Conservation (phyloP, 2,888 invertebrate species). For the Dolichopus griseipennis region DNA sequence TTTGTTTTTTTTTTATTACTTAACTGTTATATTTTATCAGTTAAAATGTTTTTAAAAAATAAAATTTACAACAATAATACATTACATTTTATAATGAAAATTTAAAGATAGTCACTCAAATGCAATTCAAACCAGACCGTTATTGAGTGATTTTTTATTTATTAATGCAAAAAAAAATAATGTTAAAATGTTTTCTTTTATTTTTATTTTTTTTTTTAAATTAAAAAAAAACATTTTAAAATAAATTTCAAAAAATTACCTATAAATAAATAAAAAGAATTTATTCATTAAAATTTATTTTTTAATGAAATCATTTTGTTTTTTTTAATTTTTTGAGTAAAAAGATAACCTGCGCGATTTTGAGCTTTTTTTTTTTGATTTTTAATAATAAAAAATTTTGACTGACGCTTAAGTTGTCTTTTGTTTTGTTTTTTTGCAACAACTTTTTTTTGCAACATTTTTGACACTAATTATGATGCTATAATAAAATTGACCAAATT, state of each 20-base stretch:
- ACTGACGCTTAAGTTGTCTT: too few species aligned
- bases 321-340: background rate
- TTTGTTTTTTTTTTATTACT: background rate
- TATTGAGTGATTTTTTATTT: slow-evolving; percentile 1
- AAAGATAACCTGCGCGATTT: background rate
- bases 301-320: background rate
- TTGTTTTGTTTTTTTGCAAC: too few species aligned
- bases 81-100: too few species aligned
- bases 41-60: background rate
- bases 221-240: background rate
- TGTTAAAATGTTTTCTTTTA: too few species aligned
- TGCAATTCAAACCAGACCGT: background rate
- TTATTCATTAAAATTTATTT: slow-evolving; percentile 1
- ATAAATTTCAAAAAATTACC: background rate
- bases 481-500: background rate
- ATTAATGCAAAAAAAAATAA: background rate
- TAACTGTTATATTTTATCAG: slow-evolving; percentile 3
- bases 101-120: too few species aligned
- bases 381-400: too few species aligned
- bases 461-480: background rate
- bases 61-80: too few species aligned
- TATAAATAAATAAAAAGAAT: background rate
- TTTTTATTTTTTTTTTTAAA: too few species aligned
- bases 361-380: too few species aligned
- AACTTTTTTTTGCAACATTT: too few species aligned